phyloP scores from a whole-genome alignment of 2,113 vertebrate genomes.

The Onychostruthus taczanowskii region DNA sequence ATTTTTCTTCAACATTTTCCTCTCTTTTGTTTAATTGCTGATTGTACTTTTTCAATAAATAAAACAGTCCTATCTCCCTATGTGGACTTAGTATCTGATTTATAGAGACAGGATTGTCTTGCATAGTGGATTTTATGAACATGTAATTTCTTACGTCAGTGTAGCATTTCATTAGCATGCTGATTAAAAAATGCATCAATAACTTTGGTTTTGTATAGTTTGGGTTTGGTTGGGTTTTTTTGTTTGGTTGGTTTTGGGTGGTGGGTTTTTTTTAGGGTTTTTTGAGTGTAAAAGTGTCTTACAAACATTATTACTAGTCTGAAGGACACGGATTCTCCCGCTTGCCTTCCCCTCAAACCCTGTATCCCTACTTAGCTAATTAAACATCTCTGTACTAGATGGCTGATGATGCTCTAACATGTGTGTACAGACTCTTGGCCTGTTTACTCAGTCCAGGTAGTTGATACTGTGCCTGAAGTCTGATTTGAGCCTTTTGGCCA shows the following conservation, averaged over 20 bases:
- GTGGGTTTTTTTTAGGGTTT: neutral
- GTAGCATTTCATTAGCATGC: neutral
- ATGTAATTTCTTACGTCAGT: neutral
- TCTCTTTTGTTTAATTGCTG: neutral
- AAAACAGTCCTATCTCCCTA: neutral
- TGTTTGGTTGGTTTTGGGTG: neutral
- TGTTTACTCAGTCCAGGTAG: neutral
- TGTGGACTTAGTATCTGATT: neutral
- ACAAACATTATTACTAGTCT: neutral
- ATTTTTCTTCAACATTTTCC: neutral
- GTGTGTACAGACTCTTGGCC: neutral
- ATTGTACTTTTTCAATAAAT: neutral
- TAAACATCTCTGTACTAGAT: neutral
- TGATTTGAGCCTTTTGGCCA: neutral
- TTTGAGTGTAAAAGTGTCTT: neutral
- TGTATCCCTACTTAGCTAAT: neutral
- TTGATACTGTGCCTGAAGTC: neutral
- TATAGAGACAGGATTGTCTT: neutral
- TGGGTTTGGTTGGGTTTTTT: neutral
- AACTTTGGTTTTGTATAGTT: neutral
- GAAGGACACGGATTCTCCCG: neutral
- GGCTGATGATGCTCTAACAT: neutral
- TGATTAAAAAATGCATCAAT: neutral
- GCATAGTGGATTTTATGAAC: neutral
- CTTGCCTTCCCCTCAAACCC: rapidly evolving